Evolutionary conservation across 1,140 invertebrate genomes (phyloP).

Genomic region (Nilaparvata lugens): DNA sequence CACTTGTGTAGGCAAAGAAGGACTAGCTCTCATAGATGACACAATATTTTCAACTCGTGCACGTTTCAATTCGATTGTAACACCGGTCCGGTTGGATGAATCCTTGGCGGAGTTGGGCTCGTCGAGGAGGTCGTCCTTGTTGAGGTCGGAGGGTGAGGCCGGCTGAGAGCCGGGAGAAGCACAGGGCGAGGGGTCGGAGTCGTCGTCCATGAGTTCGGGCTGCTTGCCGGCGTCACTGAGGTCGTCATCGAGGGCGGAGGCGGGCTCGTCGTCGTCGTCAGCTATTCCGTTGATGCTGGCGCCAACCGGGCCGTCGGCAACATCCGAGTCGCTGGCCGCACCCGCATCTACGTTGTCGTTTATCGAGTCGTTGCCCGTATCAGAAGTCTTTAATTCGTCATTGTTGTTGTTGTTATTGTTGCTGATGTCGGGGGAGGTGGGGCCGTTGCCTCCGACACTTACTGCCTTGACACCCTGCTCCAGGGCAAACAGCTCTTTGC

Average conservation of each 20-base stretch:
- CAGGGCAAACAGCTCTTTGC: slow-evolving; percentile 58
- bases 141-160: slow-evolving; percentile 41
- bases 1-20: slow-evolving; percentile 57
- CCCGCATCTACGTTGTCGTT: slow-evolving; percentile 41
- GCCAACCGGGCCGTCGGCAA: slow-evolving; percentile 43
- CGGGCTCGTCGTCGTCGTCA: slow-evolving; percentile 27
- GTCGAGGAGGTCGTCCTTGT: slow-evolving; percentile 42
- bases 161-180: slow-evolving; percentile 48
- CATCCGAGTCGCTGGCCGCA: slow-evolving; percentile 48
- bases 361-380: slow-evolving; percentile 37
- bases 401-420: slow-evolving; percentile 42
- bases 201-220: slow-evolving; percentile 43
- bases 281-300: slow-evolving; percentile 47
- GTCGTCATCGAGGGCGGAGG: slow-evolving; percentile 37
- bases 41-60: slow-evolving; percentile 91
- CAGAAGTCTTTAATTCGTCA: slow-evolving; percentile 37
- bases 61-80: slow-evolving; percentile 64
- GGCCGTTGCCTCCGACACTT: slow-evolving; percentile 26
- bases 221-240: slow-evolving; percentile 29
- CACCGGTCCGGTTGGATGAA: slow-evolving; percentile 39
- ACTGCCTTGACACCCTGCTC: slow-evolving; percentile 46
- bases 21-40: slow-evolving; percentile 79
- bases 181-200: slow-evolving; percentile 52
- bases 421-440: slow-evolving; percentile 38
- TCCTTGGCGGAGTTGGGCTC: slow-evolving; percentile 39